Base-by-base conservation (phyloP, 2,888 invertebrate genomes). In the Lasiommata megera region DNA sequence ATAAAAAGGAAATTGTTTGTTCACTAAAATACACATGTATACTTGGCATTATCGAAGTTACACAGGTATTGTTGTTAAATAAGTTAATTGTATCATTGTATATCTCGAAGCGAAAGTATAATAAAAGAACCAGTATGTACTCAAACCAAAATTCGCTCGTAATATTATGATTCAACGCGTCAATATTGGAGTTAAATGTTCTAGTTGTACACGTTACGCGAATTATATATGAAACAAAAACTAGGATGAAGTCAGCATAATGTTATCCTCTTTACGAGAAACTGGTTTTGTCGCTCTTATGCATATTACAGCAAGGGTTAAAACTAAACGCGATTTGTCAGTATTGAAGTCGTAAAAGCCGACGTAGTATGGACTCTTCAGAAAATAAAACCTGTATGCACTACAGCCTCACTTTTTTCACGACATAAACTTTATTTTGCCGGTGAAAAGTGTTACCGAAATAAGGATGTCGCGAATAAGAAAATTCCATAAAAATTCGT, bases 361-460 rank as follows among this genome's bases (percentile, higher is more conserved):
- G 14, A 23, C 6, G 12, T 43, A 28, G 23, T n/a, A 43, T 23
- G n/a, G 41, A 12, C 23, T 43, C 6, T n/a, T n/a, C 8, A 6
- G n/a, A n/a, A 23, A 44, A 23, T 23, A n/a, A 41, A 41, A 41
- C 11, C 8, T 12, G 5, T 44, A 29, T 29, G n/a, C 5, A 14
- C 12, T 29, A 44, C 28, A 14, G 16, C n/a, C 11, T 31, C 9
- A 3, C 3, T 14, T 31, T 46, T 43, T 46, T 46, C 14, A 16
- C 29, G 16, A 31, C 46, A 16, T 6, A 17, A 46, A 46, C 31
- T 29, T 46, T 46, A 43, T 46, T 46, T 46, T 11, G 14, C 16
- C 16, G 16, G 31, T 17, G 46, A 31, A 46, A 46, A 46, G 11
- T 46, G 31, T 46, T 46, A 31, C 31, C 31, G 11, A 46, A 46